Evolutionary conservation across 1,140 invertebrate genomes (phyloP), one percentile per base, ranked within the genome.

Genomic region (Bombus polaris): DNA sequence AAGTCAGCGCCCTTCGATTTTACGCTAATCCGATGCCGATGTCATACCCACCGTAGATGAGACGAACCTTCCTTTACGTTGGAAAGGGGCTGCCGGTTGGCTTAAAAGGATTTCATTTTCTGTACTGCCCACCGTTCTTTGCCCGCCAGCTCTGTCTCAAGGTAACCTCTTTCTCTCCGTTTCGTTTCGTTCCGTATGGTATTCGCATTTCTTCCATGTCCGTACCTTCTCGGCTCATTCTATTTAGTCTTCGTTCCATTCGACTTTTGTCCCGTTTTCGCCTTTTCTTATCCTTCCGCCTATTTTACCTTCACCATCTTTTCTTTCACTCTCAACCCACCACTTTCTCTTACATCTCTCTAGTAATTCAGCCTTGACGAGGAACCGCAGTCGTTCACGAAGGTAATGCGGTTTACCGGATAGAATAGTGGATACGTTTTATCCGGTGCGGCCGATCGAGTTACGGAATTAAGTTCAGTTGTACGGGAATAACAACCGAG

Each of bases 1-100:
- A 91, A 93, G 92, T 93, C 92, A 93, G 91, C 92, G 91, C 90
- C 92, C 92, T 92, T 90, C 91, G 91, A 93, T 92, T 93, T 91
- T 92, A 92, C 92, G 91, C 88, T 93, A 93, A 93, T 92, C 92
- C 92, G 86, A 92, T 92, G 90, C 90, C 88, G 87, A 92, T 91
- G 91, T 90, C 89, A 89, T 90, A 71, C 82, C 71, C 89, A 71
- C 85, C 71, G 71, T 90, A 82, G 89, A 90, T 87, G 83, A 90
- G 89, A 79, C 88, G 81, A 90, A 81, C 87, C 87, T 89, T 86
- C 83, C 81, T 81, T 83, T 74, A 85, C 83, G 68, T 39, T 71
- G 79, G 65, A 75, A 81, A 82, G 57, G 72, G 81, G 66, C 53
- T 65, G 82, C 73, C 72, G 73, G 59, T 75, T 47, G 79, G 82